Evolutionary conservation across 2,888 invertebrate species (phyloP).

Genomic region (Panorpa germanica): DNA sequence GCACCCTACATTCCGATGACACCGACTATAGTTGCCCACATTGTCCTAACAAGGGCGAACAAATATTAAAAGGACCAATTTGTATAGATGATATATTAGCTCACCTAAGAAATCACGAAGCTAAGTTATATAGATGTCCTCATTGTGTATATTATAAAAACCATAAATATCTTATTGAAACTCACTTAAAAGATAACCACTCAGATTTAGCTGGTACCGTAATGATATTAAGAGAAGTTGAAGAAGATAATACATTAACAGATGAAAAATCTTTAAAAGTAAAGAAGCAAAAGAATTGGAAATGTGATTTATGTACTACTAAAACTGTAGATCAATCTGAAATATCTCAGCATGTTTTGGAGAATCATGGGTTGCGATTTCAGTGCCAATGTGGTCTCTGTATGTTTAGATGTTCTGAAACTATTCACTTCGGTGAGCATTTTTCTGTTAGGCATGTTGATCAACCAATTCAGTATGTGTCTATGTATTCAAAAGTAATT

Average conservation of each 20-base stretch:
- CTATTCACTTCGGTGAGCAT: constrained; percentile 37
- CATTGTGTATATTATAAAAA: constrained; percentile 46
- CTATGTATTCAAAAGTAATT: constrained; percentile 15
- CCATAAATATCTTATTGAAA: constrained; percentile 39
- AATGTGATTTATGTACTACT: constrained; percentile 46
- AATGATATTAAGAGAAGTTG: constrained; percentile 22
- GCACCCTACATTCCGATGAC: constrained; percentile 44
- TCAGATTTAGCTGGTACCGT: constrained; percentile 26
- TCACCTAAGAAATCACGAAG: constrained; percentile 61
- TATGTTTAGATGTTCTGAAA: constrained; percentile 30
- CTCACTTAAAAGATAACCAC: constrained; percentile 44
- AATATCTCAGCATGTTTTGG: constrained; percentile 35
- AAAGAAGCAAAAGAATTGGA: constrained; percentile 18
- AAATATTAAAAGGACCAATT: constrained; percentile 24
- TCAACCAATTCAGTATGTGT: constrained; percentile 24
- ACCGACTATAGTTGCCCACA: constrained; percentile 47
- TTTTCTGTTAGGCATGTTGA: constrained; percentile 34
- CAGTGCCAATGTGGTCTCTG: constrained; percentile 58
- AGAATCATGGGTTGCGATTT: constrained; percentile 39
- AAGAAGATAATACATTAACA: constrained; percentile 16
- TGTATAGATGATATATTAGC: constrained; percentile 38
- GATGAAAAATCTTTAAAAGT: constrained; percentile 12
- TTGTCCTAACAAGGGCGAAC: constrained; percentile 41
- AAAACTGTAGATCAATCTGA: constrained; percentile 36
- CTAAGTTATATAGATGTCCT: constrained; percentile 50